A percentile compares a stretch with the other conserved stretches of the same genome.
Conservation (phyloP, 2,113 vertebrate species). For the Peromyscus maniculatus region DNA sequence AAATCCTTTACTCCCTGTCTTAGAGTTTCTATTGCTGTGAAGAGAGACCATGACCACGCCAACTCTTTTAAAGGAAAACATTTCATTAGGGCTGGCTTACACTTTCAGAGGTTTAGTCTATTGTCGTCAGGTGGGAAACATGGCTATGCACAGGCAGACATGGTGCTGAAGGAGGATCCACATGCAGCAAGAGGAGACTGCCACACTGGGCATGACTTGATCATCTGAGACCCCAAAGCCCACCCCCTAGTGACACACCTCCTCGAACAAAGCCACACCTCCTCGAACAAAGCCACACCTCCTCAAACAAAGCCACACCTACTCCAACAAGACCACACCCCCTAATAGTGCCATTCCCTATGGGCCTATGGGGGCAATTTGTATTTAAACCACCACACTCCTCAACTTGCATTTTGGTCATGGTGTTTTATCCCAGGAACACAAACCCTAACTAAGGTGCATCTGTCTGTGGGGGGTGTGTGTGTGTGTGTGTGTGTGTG, state of each 20-base stretch:
- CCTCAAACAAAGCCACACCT: background rate
- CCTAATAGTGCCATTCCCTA: background rate
- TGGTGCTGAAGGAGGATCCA: background rate
- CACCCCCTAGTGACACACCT: background rate
- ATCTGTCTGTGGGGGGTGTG: background rate
- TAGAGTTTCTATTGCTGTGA: background rate
- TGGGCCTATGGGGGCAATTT: no score
- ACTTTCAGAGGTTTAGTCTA: background rate
- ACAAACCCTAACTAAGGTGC: background rate
- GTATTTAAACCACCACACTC: background rate
- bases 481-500: no score
- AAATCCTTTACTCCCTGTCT: background rate
- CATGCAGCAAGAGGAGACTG: background rate
- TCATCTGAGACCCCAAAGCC: background rate
- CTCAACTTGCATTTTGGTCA: background rate
- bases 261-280: background rate
- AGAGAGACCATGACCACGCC: background rate
- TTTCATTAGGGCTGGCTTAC: background rate
- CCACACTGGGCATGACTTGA: background rate
- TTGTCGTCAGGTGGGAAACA: background rate
- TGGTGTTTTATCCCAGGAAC: background rate
- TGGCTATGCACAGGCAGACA: background rate
- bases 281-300: background rate
- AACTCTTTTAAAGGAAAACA: background rate
- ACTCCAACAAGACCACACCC: background rate